Evolutionary conservation across 92 coral and sea anemone genomes (phyloP), one percentile per base, ranked within the genome.

Genomic region (Desmophyllum pertusum): DNA sequence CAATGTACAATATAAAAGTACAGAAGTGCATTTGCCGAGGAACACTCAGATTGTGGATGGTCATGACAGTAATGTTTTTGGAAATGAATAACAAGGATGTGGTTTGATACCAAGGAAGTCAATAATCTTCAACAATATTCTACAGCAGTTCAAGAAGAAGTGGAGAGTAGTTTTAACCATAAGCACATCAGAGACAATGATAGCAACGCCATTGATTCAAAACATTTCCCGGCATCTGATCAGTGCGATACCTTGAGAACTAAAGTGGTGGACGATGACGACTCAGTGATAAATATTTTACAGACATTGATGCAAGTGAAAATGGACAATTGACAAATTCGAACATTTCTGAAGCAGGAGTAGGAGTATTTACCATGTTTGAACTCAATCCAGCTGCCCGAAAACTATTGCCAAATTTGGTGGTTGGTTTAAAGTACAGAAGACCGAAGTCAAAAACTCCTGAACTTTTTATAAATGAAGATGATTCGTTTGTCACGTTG

Each of bases 351-450:
- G 73, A 42, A 8, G 62, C 10, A 10, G 61, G 57, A 29, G 0
- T 10, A 37, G 88, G 88, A 6, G 86, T 41, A 27, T 80, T 93
- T 15, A 51, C 92, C 45, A 52, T 93, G 88, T 93, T 93, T 88
- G 96, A 93, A 75, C 63, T 93, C 40, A 93, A 93, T 36, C 79
- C 79, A 9, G 63, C 73, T 45, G 96, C 94, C 15, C 64, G 79
- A 51, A 83, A 74, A 15, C 90, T 90, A 11, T 52, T 93, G 15
- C 96, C 96, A 30, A 59, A 78, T 43, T 73, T 93, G 76, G 83
- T 93, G 4, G 81, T 91, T 45, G 96, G 94, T 43, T 57, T 84
- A 59, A 85, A 87, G 40, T 89, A 86, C 70, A 79, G 73, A 33
- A 70, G 69, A 35, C 40, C 30, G 38, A 80, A 86, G 40, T 67